Evolutionary conservation across 2,888 invertebrate genomes (phyloP).

Genomic region (Eledona agricola): DNA sequence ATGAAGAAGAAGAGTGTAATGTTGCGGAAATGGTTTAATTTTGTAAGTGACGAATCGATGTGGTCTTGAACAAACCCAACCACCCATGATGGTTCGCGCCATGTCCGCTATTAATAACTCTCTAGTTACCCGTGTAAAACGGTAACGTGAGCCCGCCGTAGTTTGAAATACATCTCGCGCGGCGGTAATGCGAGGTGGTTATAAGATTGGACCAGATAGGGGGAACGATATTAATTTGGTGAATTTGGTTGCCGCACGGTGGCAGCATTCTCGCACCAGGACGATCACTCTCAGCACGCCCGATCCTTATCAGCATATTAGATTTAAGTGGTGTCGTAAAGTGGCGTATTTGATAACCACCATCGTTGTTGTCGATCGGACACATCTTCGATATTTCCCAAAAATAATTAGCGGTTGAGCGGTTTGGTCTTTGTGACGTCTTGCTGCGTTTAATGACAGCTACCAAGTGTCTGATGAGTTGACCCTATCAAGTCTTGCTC

Average conservation of each 20-base stretch:
- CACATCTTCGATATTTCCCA: constrained; percentile 20
- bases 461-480: too few species aligned
- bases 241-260: constrained; percentile 50
- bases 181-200: constrained; percentile 42
- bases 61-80: constrained; percentile 36
- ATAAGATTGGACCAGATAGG: constrained; percentile 45
- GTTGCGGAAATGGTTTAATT: too few species aligned
- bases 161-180: constrained; percentile 42
- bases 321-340: constrained; percentile 58
- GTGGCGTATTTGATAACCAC: constrained; percentile 54
- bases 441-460: constrained; percentile 52
- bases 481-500: too few species aligned
- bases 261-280: constrained; percentile 50
- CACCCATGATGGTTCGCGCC: constrained; percentile 15
- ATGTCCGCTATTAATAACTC: constrained; percentile 39
- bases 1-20: too few species aligned
- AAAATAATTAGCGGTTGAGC: constrained; percentile 26
- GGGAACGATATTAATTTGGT: constrained; percentile 47
- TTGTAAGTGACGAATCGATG: constrained; percentile 8
- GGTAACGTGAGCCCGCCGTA: constrained; percentile 39
- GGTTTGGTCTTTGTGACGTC: constrained; percentile 47
- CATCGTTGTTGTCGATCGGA: constrained; percentile 13
- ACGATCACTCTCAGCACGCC: constrained; percentile 51
- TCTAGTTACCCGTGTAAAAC: constrained; percentile 39
- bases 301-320: constrained; percentile 55